These are phyloP conservation scores for Tursiops truncatus DNA, from an alignment of 2,113 vertebrate genomes.

Conservation along the genomic window DNA sequence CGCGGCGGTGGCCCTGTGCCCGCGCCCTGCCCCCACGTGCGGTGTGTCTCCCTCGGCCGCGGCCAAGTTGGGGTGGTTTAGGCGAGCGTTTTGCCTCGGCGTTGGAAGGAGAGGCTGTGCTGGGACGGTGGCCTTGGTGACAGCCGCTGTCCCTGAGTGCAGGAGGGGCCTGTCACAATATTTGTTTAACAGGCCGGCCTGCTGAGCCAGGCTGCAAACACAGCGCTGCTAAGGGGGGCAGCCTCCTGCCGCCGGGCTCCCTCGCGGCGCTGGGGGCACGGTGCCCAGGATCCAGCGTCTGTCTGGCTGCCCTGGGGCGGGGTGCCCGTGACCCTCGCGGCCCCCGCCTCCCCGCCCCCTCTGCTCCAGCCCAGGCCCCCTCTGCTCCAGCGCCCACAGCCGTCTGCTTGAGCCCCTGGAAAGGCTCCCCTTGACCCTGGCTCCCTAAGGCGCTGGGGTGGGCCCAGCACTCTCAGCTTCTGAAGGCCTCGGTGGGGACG, in stretches of 20 bases:
- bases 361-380: background rate
- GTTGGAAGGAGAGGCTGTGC: constrained; percentile 78
- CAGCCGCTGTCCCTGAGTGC: constrained; percentile 79
- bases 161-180: constrained; percentile 83
- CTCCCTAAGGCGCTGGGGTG: too few species aligned
- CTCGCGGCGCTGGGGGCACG: rapidly evolving
- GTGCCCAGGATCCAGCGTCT: rapidly evolving
- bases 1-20: background rate
- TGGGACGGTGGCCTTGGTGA: constrained; percentile 79
- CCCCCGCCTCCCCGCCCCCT: background rate
- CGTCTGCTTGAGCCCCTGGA: background rate
- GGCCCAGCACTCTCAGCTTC: background rate
- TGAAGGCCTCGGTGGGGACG: rapidly evolving
- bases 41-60: constrained; percentile 66
- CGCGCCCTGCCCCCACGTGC: rapidly evolving
- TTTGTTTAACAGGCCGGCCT: constrained; percentile 81
- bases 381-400: background rate
- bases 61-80: constrained; percentile 78
- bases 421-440: background rate
- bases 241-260: constrained; percentile 50
- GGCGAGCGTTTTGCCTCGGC: constrained; percentile 69
- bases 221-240: constrained; percentile 71
- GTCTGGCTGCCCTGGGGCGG: background rate
- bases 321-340: rapidly evolving
- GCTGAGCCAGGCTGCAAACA: constrained; percentile 83